Evolutionary conservation across 2,797 vertebrate species (phyloP).

Genomic region (Siniperca scherzeri): DNA sequence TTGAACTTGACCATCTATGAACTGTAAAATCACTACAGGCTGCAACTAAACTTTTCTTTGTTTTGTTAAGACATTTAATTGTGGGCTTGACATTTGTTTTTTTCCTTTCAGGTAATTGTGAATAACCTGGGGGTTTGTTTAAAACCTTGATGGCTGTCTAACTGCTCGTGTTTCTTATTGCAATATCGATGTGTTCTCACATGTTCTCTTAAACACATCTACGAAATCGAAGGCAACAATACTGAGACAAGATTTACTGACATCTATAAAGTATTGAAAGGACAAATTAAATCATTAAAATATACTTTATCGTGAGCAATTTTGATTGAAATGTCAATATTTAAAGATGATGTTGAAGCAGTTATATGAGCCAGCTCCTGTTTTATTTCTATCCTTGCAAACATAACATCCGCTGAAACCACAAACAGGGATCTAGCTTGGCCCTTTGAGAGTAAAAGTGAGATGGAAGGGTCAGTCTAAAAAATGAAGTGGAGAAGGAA

Average conservation of each 20-base stretch:
- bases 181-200: not conserved
- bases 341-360: not conserved
- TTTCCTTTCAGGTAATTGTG: not conserved
- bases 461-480: slow-evolving; percentile 70
- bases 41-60: not conserved
- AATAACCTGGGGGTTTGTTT: not conserved
- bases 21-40: not conserved
- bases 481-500: slow-evolving; percentile 71
- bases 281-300: slow-evolving; percentile 1
- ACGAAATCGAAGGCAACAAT: not conserved
- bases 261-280: not conserved
- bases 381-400: slow-evolving; percentile 23
- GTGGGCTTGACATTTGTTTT: not conserved
- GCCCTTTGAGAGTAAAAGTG: slow-evolving; percentile 51
- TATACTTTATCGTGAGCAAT: not conserved
- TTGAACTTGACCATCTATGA: not conserved
- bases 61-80: not conserved
- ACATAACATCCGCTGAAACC: slow-evolving; percentile 40
- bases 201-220: not conserved
- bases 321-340: slow-evolving; percentile 16
- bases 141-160: not conserved
- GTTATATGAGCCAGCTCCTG: not conserved
- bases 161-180: not conserved
- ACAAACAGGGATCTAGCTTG: slow-evolving; percentile 37
- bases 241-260: not conserved